Base-by-base conservation (phyloP, 2,113 vertebrate species). In the Scomber colias region DNA sequence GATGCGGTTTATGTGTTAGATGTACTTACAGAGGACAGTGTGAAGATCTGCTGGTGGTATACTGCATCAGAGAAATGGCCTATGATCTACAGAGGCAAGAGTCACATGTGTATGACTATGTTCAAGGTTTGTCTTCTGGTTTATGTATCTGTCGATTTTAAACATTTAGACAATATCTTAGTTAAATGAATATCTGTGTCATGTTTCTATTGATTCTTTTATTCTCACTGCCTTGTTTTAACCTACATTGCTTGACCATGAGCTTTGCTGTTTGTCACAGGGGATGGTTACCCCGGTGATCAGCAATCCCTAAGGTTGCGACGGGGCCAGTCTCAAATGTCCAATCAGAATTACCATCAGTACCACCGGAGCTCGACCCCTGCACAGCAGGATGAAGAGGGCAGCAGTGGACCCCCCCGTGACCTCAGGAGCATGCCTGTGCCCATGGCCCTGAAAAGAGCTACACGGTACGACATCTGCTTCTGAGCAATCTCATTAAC, bases 361-460 rank as follows among this genome's bases (percentile, higher is more conserved):
- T 86, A 89, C 75, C 62, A 87, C 81, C 86, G 87, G 90, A 76
- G 48, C 79, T 54, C 89, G 0, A 16, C 13, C 0, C 63, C 75
- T 0, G 0, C 35, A 2, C 73, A 72, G 5, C 49, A 40, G 17
- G 87, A 79, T 21, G 86, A 85, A 2, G 83, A 53, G 35, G 81
- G 17, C 5, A 12, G 66, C 12, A n/a, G 49, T 4, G 75, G 46
- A 5, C 14, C n/a, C 0, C 35, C 59, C 4, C 81, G 2, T 54
- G 91, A 93, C 17, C 59, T 94, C 48, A 83, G 71, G 53, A 79
- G 67, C 54, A 70, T 77, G 6, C 84, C 92, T 0, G 59, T 92
- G 75, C 89, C 87, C 55, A 93, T 96, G 93, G 48, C 46, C 3
- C 79, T 92, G 31, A 96, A 93, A 72, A 94, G 66, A 90, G 88